Evolutionary conservation across 2,113 vertebrate species (phyloP).

Genomic region (Centropristis striata): DNA sequence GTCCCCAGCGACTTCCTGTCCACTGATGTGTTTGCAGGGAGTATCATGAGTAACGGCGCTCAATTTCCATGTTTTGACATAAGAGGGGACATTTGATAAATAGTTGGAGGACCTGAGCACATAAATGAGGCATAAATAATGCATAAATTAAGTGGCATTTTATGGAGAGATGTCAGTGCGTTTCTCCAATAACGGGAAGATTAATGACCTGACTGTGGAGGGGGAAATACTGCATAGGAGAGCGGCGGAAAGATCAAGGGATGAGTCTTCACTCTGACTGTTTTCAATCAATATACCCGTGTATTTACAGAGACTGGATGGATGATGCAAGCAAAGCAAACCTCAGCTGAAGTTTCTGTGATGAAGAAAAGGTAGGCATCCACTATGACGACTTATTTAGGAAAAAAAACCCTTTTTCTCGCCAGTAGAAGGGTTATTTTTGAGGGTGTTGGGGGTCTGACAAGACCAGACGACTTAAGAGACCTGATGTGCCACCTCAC

Average conservation of each 20-base stretch:
- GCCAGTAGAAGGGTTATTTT: neutral
- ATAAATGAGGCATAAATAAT: slow-evolving; percentile 85
- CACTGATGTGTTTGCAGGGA: slow-evolving; percentile 72
- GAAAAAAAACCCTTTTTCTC: slow-evolving; percentile 16
- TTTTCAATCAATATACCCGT: slow-evolving; percentile 75
- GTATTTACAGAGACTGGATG: slow-evolving; percentile 72
- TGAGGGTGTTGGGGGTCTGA: neutral
- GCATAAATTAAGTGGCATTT: slow-evolving; percentile 84
- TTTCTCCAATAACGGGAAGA: slow-evolving; percentile 81
- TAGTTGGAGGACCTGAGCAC: slow-evolving; percentile 78
- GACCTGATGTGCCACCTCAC: neutral
- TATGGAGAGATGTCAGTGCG: slow-evolving; percentile 79
- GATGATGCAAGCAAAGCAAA: slow-evolving; percentile 71
- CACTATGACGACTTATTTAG: slow-evolving; percentile 39
- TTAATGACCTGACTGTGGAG: slow-evolving; percentile 73
- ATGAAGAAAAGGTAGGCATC: slow-evolving; percentile 33
- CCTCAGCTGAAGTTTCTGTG: slow-evolving; percentile 61
- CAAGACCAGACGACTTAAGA: slow-evolving; percentile 10
- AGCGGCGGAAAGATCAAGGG: slow-evolving; percentile 64
- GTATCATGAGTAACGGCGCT: slow-evolving; percentile 71
- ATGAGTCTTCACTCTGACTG: slow-evolving; percentile 72
- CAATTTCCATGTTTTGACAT: slow-evolving; percentile 83
- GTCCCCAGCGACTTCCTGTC: slow-evolving; percentile 73
- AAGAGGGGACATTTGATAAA: slow-evolving; percentile 80
- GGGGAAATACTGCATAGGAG: slow-evolving; percentile 62